Evolutionary conservation across 2,797 vertebrate genomes (phyloP).

Genomic region (Etheostoma nigrum): DNA sequence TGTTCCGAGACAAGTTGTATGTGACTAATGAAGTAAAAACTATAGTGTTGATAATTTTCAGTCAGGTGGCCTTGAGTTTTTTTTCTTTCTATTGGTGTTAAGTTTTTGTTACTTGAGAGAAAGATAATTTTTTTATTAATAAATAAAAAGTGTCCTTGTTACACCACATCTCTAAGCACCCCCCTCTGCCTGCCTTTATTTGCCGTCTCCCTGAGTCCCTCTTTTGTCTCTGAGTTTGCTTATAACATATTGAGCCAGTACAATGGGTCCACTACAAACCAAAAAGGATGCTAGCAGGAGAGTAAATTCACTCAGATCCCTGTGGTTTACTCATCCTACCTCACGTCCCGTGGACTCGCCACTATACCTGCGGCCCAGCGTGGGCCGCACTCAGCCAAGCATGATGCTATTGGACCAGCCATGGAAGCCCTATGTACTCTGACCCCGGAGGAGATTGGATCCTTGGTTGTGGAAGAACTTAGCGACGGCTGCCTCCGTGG

Average conservation of each 20-base stretch:
- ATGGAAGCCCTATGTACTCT: slow-evolving; percentile 82
- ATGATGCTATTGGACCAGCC: slow-evolving; percentile 75
- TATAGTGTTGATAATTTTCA: slow-evolving; percentile 18
- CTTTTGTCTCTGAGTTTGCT: slow-evolving; percentile 85
- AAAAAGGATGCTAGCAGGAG: slow-evolving; percentile 94
- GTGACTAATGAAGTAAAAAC: slow-evolving; percentile 11
- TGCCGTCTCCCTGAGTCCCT: slow-evolving; percentile 65
- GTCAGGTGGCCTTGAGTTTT: slow-evolving; percentile 27
- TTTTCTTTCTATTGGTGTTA: background rate
- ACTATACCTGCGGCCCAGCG: slow-evolving; percentile 65
- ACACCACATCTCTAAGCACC: background rate
- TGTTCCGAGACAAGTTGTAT: slow-evolving; percentile 38
- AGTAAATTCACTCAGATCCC: slow-evolving; percentile 99
- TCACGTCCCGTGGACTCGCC: slow-evolving; percentile 60
- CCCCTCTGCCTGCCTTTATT: slow-evolving; percentile 27
- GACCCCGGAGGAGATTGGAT: slow-evolving; percentile 92
- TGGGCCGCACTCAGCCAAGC: slow-evolving; percentile 67
- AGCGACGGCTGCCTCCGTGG: slow-evolving; percentile 37
- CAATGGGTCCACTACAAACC: slow-evolving; percentile 88
- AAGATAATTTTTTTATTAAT: background rate
- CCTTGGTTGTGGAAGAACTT: slow-evolving; percentile 72
- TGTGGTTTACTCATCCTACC: slow-evolving; percentile 95
- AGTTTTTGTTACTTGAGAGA: background rate
- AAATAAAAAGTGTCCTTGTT: slow-evolving; percentile 39
- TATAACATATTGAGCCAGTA: slow-evolving; percentile 91